A percentile compares a stretch with the other conserved stretches of the same genome.
Evolutionary conservation across 2,797 vertebrate species (phyloP).

Genomic region (Poeciliopsis infans): DNA sequence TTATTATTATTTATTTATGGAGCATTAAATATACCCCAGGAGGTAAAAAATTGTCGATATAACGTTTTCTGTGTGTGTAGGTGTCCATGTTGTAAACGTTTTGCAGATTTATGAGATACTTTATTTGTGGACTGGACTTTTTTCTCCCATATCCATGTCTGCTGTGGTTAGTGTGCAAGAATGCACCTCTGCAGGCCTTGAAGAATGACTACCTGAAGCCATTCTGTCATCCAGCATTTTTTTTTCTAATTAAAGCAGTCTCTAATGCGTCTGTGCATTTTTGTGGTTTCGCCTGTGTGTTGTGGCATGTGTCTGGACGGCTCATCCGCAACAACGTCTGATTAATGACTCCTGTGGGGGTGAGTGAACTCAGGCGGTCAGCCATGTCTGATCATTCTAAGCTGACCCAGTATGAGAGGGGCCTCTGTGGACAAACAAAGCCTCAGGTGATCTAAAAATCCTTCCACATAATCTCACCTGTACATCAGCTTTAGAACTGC

Average conservation of each 20-base stretch:
- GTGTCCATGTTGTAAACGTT: constrained; percentile 18
- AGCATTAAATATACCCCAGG: constrained; percentile 47
- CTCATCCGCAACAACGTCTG: constrained; percentile 61
- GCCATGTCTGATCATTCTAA: constrained; percentile 73
- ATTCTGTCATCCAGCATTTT: constrained; percentile 70
- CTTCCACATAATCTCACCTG: constrained; percentile 69
- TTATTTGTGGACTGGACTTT: constrained; percentile 47
- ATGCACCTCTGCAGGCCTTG: constrained; percentile 51
- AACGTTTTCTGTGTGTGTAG: constrained; percentile 6
- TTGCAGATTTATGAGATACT: constrained; percentile 57
- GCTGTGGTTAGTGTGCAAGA: constrained; percentile 46
- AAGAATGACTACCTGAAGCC: constrained; percentile 68
- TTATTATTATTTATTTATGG: constrained; percentile 29
- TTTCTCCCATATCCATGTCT: constrained; percentile 46
- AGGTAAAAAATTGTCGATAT: constrained; percentile 19
- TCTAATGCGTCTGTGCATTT: constrained; percentile 18
- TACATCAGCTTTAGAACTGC: constrained; percentile 51
- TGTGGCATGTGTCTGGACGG: constrained; percentile 24
- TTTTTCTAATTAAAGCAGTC: constrained; percentile 60
- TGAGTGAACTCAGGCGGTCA: constrained; percentile 59
- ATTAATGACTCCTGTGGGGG: constrained; percentile 73
- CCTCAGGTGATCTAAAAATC: constrained; percentile 66
- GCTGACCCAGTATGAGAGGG: constrained; percentile 68
- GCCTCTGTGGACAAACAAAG: constrained; percentile 59
- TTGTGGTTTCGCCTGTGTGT: constrained; percentile 25